These are phyloP conservation scores for Vanessa tameamea DNA, from an alignment of 1,140 invertebrate species.

Conservation along the genomic window DNA sequence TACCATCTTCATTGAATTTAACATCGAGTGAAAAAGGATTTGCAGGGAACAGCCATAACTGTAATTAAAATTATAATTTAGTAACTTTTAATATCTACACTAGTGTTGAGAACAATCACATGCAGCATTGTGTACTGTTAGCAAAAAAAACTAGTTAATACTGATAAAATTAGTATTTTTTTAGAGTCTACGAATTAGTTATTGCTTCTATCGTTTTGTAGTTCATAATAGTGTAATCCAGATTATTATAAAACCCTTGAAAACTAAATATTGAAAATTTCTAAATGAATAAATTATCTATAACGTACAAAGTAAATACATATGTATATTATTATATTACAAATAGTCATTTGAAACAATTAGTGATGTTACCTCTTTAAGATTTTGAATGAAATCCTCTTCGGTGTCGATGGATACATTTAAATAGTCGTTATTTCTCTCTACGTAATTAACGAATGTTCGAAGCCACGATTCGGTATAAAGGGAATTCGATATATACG, in stretches of 20 bases:
- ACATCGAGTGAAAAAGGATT: constrained; percentile 92
- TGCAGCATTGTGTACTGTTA: too few relatives aligned
- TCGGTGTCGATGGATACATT: constrained; percentile 88
- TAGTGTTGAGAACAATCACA: neutral
- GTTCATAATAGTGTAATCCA: too few relatives aligned
- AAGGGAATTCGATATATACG: constrained; percentile 88
- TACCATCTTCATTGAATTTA: constrained; percentile 88
- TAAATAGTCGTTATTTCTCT: constrained; percentile 87
- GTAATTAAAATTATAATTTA: constrained; percentile 54
- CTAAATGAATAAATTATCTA: too few relatives aligned
- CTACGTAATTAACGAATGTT: constrained; percentile 90
- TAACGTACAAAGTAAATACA: too few relatives aligned
- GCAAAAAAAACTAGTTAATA: too few relatives aligned
- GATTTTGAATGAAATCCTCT: constrained; percentile 86
- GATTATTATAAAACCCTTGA: too few relatives aligned
- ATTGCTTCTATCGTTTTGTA: too few relatives aligned
- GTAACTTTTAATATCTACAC: neutral
- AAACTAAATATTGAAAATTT: too few relatives aligned
- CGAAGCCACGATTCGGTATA: constrained; percentile 96
- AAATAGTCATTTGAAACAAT: too few relatives aligned
- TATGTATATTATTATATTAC: too few relatives aligned
- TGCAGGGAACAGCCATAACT: constrained; percentile 87
- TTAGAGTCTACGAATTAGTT: too few relatives aligned
- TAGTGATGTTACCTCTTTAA: constrained; percentile 84
- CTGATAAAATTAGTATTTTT: too few relatives aligned